phyloP scores from a whole-genome alignment of 2,797 vertebrate genomes.

The Cyprinella venusta region DNA sequence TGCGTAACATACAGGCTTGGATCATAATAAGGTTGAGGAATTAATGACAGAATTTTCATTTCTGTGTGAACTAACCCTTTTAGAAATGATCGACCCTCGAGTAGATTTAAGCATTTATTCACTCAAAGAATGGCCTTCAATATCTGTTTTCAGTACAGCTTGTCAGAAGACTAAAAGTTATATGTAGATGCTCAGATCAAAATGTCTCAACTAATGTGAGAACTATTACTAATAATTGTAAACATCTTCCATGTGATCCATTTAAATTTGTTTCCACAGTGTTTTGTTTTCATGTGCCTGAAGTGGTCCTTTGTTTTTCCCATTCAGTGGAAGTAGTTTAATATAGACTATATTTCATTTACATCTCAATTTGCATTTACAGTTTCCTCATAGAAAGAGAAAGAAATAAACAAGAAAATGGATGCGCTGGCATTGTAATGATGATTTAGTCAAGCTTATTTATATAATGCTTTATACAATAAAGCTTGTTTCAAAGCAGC shows the following conservation, averaged over 20 bases:
- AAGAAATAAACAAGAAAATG: neutral
- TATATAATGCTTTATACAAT: neutral
- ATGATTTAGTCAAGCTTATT: neutral
- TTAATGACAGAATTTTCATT: neutral
- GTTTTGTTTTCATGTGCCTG: neutral
- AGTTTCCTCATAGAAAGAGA: neutral
- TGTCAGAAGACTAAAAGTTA: neutral
- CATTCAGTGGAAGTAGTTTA: neutral
- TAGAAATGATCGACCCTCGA: neutral
- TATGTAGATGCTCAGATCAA: neutral
- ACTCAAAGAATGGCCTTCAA: too few relatives aligned
- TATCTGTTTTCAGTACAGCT: neutral
- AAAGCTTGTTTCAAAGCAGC: neutral
- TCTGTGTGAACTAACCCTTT: neutral
- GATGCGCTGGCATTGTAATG: neutral
- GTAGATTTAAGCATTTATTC: neutral
- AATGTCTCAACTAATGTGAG: neutral
- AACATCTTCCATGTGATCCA: neutral
- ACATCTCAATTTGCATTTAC: slow-evolving; percentile 30
- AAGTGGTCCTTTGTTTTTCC: neutral
- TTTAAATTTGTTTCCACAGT: neutral
- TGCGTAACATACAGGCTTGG: too few relatives aligned
- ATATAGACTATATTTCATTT: neutral
- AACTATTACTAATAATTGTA: neutral
- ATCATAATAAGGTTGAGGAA: neutral